Evolutionary conservation across 2,113 vertebrate species (phyloP).

Genomic region (Corapipo altera): DNA sequence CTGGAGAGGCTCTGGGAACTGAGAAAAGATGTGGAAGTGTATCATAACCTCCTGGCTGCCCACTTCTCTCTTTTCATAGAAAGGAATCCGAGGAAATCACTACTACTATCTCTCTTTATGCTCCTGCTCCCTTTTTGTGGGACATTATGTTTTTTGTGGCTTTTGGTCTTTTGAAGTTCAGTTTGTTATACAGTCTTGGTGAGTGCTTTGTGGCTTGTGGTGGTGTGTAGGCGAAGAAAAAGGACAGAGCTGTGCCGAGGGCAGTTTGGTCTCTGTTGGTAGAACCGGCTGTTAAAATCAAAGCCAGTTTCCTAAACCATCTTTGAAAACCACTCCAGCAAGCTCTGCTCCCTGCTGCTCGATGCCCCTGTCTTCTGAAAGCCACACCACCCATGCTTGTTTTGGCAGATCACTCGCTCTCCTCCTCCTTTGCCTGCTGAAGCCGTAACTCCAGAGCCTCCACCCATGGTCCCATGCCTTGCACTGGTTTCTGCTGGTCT

Average conservation of each 20-base stretch:
- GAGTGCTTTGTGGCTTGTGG: conserved; percentile 56
- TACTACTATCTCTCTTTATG: background rate
- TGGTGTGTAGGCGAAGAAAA: conserved; percentile 37
- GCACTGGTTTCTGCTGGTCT: background rate
- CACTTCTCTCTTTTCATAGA: background rate
- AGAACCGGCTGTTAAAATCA: conserved; percentile 58
- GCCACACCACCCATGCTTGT: conserved; percentile 35
- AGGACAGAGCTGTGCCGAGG: conserved; percentile 19
- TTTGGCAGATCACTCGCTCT: background rate
- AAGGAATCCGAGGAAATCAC: background rate
- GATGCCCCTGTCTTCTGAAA: background rate
- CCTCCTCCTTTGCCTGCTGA: background rate
- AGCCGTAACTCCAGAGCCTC: background rate
- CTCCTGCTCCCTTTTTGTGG: conserved; percentile 42
- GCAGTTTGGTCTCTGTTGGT: conserved; percentile 54
- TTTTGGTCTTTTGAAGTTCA: conserved; percentile 54
- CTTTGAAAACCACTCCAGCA: conserved; percentile 44
- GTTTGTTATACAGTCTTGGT: conserved; percentile 44
- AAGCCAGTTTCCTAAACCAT: conserved; percentile 46
- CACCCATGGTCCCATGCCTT: background rate
- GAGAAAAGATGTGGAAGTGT: background rate
- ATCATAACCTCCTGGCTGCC: background rate
- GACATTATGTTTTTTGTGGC: conserved; percentile 35
- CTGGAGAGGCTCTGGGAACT: background rate
- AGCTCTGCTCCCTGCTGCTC: conserved; percentile 40